phyloP scores from a whole-genome alignment of 2,888 invertebrate genomes.

The Harpalus rubripes region DNA sequence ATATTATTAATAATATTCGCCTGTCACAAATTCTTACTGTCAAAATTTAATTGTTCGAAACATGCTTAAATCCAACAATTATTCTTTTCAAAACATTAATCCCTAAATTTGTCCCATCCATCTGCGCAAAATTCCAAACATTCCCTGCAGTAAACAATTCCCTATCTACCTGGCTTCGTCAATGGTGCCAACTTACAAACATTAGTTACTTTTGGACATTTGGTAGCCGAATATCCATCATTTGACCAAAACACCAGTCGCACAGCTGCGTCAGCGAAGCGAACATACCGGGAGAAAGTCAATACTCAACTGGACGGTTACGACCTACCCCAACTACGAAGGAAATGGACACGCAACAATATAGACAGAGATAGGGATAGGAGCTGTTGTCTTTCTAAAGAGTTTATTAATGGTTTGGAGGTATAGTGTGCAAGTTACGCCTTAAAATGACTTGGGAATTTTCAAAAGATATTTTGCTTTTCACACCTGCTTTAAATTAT shows the following conservation, averaged over 20 bases:
- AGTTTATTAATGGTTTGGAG: conserved; percentile 29
- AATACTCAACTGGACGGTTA: conserved; percentile 44
- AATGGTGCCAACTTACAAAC: conserved; percentile 66
- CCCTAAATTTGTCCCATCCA: conserved; percentile 2
- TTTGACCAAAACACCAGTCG: conserved; percentile 75
- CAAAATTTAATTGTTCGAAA: background rate
- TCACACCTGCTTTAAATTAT: background rate
- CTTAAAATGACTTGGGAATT: conserved; percentile 10
- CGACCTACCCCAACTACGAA: conserved; percentile 75
- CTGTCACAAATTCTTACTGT: background rate
- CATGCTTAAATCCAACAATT: conserved; percentile 7
- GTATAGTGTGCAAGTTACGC: background rate
- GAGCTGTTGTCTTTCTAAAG: conserved; percentile 67
- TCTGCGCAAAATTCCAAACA: conserved; percentile 9
- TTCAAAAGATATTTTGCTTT: background rate
- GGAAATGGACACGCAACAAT: conserved; percentile 73
- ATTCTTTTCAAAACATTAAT: background rate
- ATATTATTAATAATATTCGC: background rate
- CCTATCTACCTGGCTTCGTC: conserved; percentile 24
- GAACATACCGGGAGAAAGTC: conserved; percentile 45
- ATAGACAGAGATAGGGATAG: conserved; percentile 69
- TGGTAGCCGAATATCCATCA: conserved; percentile 75
- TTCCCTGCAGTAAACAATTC: background rate
- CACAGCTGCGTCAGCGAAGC: conserved; percentile 68
- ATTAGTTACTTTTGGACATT: conserved; percentile 75